These are phyloP conservation scores for Petroica traversi DNA, from an alignment of 2,113 vertebrate species.

Conservation along the genomic window DNA sequence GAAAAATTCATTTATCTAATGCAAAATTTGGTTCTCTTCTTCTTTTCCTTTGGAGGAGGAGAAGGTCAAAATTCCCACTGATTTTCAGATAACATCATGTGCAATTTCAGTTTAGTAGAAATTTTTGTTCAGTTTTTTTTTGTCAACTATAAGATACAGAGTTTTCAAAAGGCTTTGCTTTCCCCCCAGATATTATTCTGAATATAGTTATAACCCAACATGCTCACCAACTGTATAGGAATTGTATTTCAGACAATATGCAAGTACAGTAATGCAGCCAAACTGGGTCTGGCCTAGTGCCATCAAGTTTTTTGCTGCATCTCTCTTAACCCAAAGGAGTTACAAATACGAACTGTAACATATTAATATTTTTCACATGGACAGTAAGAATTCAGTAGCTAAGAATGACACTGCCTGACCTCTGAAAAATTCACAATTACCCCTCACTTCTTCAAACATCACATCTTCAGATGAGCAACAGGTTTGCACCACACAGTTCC, in stretches of 20 bases:
- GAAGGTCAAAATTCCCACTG: not conserved
- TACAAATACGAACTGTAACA: not conserved
- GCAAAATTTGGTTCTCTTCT: not conserved
- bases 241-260: not conserved
- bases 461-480: not conserved
- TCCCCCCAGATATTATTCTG: not conserved
- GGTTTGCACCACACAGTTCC: not conserved
- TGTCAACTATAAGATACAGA: not conserved
- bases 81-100: not conserved
- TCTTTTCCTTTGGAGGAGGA: not conserved
- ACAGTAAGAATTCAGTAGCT: not conserved
- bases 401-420: not conserved
- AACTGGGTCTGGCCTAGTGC: not conserved
- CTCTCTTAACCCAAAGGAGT: not conserved
- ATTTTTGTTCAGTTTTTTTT: not conserved
- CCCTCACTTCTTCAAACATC: not conserved
- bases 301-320: not conserved
- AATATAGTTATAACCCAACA: not conserved
- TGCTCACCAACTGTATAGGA: not conserved
- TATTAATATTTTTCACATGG: not conserved
- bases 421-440: not conserved
- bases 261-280: not conserved
- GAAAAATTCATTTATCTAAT: not conserved
- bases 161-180: not conserved
- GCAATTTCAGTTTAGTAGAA: not conserved